These are phyloP conservation scores for Sclerodermus sp. DNA, from an alignment of 2,888 invertebrate genomes.

Conservation along the genomic window DNA sequence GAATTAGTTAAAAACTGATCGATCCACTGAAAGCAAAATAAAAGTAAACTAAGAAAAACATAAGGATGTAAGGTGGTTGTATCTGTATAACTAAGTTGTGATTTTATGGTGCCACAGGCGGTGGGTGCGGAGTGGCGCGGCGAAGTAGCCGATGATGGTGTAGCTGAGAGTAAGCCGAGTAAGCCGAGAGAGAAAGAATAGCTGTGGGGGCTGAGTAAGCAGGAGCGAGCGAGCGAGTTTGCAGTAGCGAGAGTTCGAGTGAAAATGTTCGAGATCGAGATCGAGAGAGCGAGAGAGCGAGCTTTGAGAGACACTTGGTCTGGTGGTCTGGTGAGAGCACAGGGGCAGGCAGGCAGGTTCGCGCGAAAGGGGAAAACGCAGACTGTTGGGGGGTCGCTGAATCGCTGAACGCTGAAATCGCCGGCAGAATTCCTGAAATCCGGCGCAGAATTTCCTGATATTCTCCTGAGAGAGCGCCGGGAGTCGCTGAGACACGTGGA, in stretches of 20 bases:
- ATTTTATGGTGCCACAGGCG: slow-evolving; percentile 59
- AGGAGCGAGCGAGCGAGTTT: slow-evolving; percentile 53
- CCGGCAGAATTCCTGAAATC: too few species aligned
- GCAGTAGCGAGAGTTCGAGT: slow-evolving; percentile 43
- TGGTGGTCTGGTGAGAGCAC: slow-evolving; percentile 47
- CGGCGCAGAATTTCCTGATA: background rate
- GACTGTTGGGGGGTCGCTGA: slow-evolving; percentile 6
- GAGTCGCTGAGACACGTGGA: background rate
- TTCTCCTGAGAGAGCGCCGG: background rate
- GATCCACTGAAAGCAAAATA: background rate
- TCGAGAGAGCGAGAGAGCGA: too few species aligned
- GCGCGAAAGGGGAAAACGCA: slow-evolving; percentile 17
- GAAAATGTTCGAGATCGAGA: background rate
- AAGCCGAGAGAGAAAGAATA: slow-evolving; percentile 39
- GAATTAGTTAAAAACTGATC: too few species aligned
- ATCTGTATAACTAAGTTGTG: slow-evolving; percentile 53
- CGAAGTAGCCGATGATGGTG: slow-evolving; percentile 56
- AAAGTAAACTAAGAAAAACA: slow-evolving; percentile 19
- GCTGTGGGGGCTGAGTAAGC: slow-evolving; percentile 22
- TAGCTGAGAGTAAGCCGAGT: slow-evolving; percentile 56
- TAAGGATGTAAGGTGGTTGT: slow-evolving; percentile 39
- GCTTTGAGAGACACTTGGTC: slow-evolving; percentile 39
- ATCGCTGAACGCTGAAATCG: too few species aligned
- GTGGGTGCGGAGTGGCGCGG: slow-evolving; percentile 57
- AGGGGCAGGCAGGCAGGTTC: slow-evolving; percentile 19